A percentile compares a stretch with the other conserved stretches of the same genome.
Conservation (phyloP, 2,113 vertebrate species). For the Atherinomorus stipes region DNA sequence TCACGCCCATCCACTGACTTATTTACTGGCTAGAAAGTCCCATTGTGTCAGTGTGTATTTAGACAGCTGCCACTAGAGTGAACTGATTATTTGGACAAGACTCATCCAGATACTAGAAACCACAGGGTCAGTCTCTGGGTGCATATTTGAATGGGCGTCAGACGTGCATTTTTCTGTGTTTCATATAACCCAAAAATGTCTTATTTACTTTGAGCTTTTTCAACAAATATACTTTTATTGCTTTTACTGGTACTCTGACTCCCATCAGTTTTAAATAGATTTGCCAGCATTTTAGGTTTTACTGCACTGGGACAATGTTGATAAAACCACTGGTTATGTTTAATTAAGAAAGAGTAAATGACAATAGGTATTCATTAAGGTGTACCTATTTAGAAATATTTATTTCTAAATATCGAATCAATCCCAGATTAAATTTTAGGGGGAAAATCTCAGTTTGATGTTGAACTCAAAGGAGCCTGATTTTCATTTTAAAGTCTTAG, state of each 20-base stretch:
- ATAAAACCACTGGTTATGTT: not conserved
- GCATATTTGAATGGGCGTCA: constrained; percentile 48
- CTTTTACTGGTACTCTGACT: constrained; percentile 54
- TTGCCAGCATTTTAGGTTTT: not conserved
- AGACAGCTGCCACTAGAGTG: constrained; percentile 66
- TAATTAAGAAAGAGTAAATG: not conserved
- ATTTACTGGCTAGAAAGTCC: constrained; percentile 29
- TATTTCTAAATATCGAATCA: constrained; percentile 1
- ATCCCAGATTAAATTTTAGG: not conserved
- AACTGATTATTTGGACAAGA: constrained; percentile 73
- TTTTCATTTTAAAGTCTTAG: constrained; percentile 16
- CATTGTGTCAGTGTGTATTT: constrained; percentile 65
- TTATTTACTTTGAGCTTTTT: constrained; percentile 47
- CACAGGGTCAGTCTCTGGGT: constrained; percentile 38
- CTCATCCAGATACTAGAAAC: constrained; percentile 65
- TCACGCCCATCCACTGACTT: constrained; percentile 20
- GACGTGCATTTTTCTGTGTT: constrained; percentile 35
- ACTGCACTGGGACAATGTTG: not conserved
- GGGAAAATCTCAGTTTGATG: not conserved
- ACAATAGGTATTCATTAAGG: not conserved
- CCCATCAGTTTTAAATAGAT: constrained; percentile 20
- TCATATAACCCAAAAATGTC: constrained; percentile 26
- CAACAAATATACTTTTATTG: constrained; percentile 40
- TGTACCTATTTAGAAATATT: not conserved
- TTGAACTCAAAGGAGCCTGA: constrained; percentile 3